A percentile compares a stretch with the other conserved stretches of the same genome.
Conservation (phyloP, 1,140 invertebrate genomes). For the Tyrophagus putrescentiae region DNA sequence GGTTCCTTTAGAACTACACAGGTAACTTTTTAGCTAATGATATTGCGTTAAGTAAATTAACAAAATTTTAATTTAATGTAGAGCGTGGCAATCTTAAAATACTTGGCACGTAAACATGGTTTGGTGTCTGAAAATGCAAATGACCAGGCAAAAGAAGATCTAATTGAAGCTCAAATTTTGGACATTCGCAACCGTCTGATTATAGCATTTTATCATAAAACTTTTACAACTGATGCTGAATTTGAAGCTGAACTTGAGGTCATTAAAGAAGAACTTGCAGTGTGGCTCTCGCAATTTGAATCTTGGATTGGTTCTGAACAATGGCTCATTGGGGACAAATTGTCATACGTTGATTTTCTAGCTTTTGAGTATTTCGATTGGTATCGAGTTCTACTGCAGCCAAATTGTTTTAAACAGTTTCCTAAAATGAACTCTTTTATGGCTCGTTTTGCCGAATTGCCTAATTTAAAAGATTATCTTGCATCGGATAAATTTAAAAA, state of each 20-base stretch:
- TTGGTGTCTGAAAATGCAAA: slow-evolving; percentile 32
- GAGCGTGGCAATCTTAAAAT: slow-evolving; percentile 38
- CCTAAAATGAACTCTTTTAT: slow-evolving; percentile 35
- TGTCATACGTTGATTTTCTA: slow-evolving; percentile 40
- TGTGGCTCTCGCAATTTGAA: slow-evolving; percentile 31
- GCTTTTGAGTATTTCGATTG: slow-evolving; percentile 39
- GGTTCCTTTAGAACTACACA: slow-evolving; percentile 24
- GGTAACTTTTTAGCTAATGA: slow-evolving; percentile 1
- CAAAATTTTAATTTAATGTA: slow-evolving; percentile 29
- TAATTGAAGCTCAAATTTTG: slow-evolving; percentile 35
- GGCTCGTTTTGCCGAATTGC: slow-evolving; percentile 32
- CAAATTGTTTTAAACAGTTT: slow-evolving; percentile 34
- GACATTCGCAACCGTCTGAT: slow-evolving; percentile 32
- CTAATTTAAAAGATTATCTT: slow-evolving; percentile 33
- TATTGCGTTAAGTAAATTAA: slow-evolving; percentile 29
- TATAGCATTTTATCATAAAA: slow-evolving; percentile 28
- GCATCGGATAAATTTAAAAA: slow-evolving; percentile 28
- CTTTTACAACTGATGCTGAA: slow-evolving; percentile 15
- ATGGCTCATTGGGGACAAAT: slow-evolving; percentile 37
- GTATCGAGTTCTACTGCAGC: slow-evolving; percentile 32
- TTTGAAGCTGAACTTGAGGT: slow-evolving; percentile 24
- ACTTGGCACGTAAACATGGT: slow-evolving; percentile 34
- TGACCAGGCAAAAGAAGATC: slow-evolving; percentile 34
- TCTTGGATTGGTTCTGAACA: slow-evolving; percentile 34
- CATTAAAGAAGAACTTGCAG: slow-evolving; percentile 30